Evolutionary conservation across 2,888 invertebrate species (phyloP), one percentile per base, ranked within the genome.

Genomic region (Pyrrhia umbra): DNA sequence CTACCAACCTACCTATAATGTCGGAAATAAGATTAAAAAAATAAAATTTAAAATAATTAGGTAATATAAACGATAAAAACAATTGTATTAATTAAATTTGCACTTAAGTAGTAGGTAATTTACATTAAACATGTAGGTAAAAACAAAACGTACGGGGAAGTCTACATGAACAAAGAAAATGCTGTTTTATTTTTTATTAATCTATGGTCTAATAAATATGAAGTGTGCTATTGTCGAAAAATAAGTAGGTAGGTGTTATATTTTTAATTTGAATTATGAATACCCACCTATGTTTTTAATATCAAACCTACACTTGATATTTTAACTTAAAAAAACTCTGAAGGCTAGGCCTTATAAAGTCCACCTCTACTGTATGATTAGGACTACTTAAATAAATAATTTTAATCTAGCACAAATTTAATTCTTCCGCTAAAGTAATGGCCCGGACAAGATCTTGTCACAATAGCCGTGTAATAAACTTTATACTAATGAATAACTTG

Each of bases 361-460:
- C n/a, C n/a, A n/a, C n/a, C n/a, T n/a, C n/a, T n/a, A n/a, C n/a
- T n/a, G n/a, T n/a, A n/a, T n/a, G n/a, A n/a, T n/a, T n/a, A n/a
- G n/a, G n/a, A n/a, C n/a, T n/a, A n/a, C n/a, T n/a, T n/a, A n/a
- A n/a, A n/a, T n/a, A 34, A 34, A 34, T 34, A 34, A n/a, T 34
- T 34, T 34, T 13, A n/a, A 34, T 15, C 37, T 15, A 15, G 37
- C n/a, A 6, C 15, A 37, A n/a, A 13, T 43, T 43, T 5, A 37
- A 21, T 67, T 49, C 27, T 42, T 43, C 68, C 60, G 39, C 60
- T 49, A 49, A 65, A 59, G 18, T 23, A 20, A 27, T 34, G 25
- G 23, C 8, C 15, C 16, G 23, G 9, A 25, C 16, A 30, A 25
- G 57, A 66, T 66, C 34, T 57, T 42, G 34, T 25, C 57, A 18